Percentiles rank a stretch among this genome's conserved stretches.
Evolutionary conservation across 1,140 invertebrate species (phyloP).

Genomic region (Drosophila arawakana): DNA sequence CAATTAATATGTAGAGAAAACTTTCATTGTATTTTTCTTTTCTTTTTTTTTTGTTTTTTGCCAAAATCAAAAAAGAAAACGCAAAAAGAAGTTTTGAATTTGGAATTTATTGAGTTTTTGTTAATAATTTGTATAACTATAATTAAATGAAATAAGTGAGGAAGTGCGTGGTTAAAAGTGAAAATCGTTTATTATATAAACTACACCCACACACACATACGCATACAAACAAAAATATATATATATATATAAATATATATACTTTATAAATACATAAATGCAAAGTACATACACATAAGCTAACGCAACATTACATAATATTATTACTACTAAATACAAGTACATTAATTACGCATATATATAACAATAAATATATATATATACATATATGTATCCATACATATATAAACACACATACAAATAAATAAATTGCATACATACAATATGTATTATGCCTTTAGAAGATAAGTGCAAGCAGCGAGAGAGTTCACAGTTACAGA

Average conservation of each 20-base stretch:
- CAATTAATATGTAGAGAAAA: slow-evolving; percentile 32
- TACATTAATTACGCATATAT: slow-evolving; percentile 44
- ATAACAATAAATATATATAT: slow-evolving; percentile 44
- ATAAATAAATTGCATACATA: slow-evolving; percentile 41
- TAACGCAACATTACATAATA: slow-evolving; percentile 80
- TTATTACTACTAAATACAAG: slow-evolving; percentile 69
- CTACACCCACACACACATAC: slow-evolving; percentile 60
- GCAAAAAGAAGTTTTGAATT: slow-evolving; percentile 49
- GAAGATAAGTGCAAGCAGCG: slow-evolving; percentile 49
- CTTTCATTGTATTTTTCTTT: slow-evolving; percentile 12
- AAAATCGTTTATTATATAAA: slow-evolving; percentile 82
- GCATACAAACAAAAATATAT: slow-evolving; percentile 50
- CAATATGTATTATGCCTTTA: slow-evolving; percentile 71
- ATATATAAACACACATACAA: slow-evolving; percentile 36
- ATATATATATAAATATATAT: slow-evolving; percentile 43
- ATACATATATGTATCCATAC: slow-evolving; percentile 28
- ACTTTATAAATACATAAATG: slow-evolving; percentile 53
- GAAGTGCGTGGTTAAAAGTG: slow-evolving; percentile 31
- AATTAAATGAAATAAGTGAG: slow-evolving; percentile 45
- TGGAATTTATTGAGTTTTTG: slow-evolving; percentile 75
- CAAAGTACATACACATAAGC: slow-evolving; percentile 62
- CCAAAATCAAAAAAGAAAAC: slow-evolving; percentile 20
- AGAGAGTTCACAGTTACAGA: slow-evolving; percentile 30
- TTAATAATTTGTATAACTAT: slow-evolving; percentile 65
- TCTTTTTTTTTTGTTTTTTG: not conserved